These are phyloP conservation scores for Pseudanteris insignis DNA, from an alignment of 2,888 invertebrate genomes.

Conservation along the genomic window DNA sequence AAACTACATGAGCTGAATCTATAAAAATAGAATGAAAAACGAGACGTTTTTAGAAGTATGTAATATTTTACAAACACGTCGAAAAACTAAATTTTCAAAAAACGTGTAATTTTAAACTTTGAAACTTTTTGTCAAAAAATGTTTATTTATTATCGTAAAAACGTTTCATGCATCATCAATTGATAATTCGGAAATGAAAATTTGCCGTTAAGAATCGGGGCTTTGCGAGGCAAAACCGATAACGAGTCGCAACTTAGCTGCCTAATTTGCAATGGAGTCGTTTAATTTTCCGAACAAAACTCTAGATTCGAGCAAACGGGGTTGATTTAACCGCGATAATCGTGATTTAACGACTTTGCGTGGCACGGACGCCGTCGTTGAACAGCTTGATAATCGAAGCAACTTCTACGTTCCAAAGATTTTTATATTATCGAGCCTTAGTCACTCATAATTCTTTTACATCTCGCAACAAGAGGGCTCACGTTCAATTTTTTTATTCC, in stretches of 20 bases:
- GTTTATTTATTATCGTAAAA: no score
- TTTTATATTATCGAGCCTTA: slow-evolving; percentile 35
- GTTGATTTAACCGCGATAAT: slow-evolving; percentile 31
- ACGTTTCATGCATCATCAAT: no score
- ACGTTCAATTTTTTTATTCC: slow-evolving; percentile 35
- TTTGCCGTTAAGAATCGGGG: no score
- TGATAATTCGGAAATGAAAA: no score
- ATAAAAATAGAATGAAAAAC: no score
- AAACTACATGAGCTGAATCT: no score
- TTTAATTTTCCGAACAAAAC: slow-evolving; percentile 21
- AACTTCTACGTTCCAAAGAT: slow-evolving; percentile 26
- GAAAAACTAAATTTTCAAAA: no score
- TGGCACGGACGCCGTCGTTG: slow-evolving; percentile 27
- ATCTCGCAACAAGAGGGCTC: slow-evolving; percentile 6
- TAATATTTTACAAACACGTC: no score
- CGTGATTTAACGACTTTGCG: slow-evolving; percentile 29
- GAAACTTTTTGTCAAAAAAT: no score
- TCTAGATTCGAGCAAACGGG: slow-evolving; percentile 10
- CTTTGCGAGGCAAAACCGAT: slow-evolving; percentile 5
- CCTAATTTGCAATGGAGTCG: slow-evolving; percentile 20
- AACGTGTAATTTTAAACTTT: no score
- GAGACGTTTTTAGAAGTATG: no score
- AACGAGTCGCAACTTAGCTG: slow-evolving; percentile 4
- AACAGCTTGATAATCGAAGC: slow-evolving; percentile 35
- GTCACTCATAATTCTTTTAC: slow-evolving; percentile 34